Conservation (phyloP, 1,140 invertebrate genomes). For the Pteromalus puparum region DNA sequence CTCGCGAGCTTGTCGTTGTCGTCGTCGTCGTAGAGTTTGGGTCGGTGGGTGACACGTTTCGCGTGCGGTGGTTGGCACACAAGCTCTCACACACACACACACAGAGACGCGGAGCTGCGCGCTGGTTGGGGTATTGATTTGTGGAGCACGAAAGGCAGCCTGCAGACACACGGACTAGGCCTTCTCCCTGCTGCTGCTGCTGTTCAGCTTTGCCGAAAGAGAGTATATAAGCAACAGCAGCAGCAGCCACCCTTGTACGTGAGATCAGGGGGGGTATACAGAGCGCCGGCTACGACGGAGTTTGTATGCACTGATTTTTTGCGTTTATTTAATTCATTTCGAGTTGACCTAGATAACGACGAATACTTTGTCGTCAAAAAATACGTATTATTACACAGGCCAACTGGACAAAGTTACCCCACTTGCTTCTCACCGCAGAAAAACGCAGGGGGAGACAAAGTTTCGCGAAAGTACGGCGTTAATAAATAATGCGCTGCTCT, state of each 20-base stretch:
- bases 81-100: slow-evolving; percentile 16
- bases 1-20: slow-evolving; percentile 7
- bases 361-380: background rate
- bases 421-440: background rate
- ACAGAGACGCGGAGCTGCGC: background rate
- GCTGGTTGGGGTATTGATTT: slow-evolving; percentile 71
- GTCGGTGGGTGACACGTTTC: slow-evolving; percentile 73
- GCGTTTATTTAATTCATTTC: background rate
- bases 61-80: slow-evolving; percentile 54
- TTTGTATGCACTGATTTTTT: no score
- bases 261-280: background rate
- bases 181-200: slow-evolving; percentile 50
- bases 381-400: background rate
- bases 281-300: background rate
- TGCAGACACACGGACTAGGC: slow-evolving; percentile 37
- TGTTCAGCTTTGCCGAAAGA: slow-evolving; percentile 22
- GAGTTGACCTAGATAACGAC: background rate
- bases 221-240: slow-evolving; percentile 15
- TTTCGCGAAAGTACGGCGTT: background rate
- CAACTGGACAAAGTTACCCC: no score
- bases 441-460: background rate
- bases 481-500: background rate
- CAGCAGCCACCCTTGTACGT: slow-evolving; percentile 30
- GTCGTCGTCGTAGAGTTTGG: slow-evolving; percentile 63
- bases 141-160: slow-evolving; percentile 64